Percentiles rank a stretch among this genome's conserved stretches.
Conservation (phyloP, 2,113 vertebrate species). For the Macrotus californicus region DNA sequence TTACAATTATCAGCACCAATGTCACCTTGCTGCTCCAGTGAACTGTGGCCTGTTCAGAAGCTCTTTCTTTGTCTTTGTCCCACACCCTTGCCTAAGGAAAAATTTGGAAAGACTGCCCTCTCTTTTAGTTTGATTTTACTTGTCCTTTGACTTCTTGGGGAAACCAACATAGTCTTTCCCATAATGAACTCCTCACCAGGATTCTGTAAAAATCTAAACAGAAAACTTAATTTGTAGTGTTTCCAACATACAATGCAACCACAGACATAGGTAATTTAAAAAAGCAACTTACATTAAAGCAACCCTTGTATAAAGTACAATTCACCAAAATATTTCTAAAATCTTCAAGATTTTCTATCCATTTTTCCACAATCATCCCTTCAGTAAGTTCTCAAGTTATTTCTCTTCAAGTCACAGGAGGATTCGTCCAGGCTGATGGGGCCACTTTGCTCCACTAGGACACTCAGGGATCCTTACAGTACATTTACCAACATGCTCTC, state of each 20-base stretch:
- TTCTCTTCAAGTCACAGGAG: background rate
- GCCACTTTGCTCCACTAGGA: background rate
- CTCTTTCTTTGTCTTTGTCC: background rate
- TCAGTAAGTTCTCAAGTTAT: background rate
- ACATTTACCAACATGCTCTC: background rate
- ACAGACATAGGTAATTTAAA: background rate
- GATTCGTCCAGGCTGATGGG: background rate
- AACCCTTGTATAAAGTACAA: background rate
- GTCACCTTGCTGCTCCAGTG: background rate
- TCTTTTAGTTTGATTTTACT: background rate
- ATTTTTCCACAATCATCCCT: background rate
- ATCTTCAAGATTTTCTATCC: background rate
- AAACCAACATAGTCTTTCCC: background rate
- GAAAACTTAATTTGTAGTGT: background rate
- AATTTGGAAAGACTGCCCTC: background rate
- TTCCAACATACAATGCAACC: background rate
- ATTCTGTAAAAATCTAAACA: background rate
- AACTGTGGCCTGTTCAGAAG: background rate
- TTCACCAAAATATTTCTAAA: background rate
- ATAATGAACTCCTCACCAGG: background rate
- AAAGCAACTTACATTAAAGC: background rate
- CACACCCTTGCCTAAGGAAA: background rate
- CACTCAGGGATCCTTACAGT: background rate
- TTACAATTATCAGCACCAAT: background rate
- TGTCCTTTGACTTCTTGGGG: background rate